These are phyloP conservation scores for Drosophila aldrichi DNA, from an alignment of 2,888 invertebrate genomes.

Conservation along the genomic window DNA sequence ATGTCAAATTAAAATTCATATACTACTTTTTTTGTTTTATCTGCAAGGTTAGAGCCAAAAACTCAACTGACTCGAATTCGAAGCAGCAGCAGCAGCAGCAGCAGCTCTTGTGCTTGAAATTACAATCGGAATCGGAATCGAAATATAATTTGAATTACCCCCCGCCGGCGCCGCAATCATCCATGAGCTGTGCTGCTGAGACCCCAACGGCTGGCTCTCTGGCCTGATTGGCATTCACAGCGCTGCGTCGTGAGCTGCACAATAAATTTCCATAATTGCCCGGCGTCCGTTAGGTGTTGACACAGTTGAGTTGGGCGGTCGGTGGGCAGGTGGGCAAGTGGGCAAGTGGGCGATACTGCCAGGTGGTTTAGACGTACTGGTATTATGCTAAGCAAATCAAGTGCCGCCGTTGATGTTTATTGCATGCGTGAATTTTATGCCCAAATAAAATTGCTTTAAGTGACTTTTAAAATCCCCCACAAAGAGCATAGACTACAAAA, in stretches of 20 bases:
- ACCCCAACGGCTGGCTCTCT: conserved; percentile 49
- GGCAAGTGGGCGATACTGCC: background rate
- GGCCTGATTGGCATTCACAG: conserved; percentile 70
- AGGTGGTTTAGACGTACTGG: conserved; percentile 6
- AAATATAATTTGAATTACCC: conserved; percentile 1
- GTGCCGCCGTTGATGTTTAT: conserved; percentile 62
- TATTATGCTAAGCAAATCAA: conserved; percentile 68
- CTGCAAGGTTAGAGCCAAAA: conserved; percentile 44
- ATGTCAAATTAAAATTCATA: conserved; percentile 1
- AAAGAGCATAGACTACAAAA: conserved; percentile 2
- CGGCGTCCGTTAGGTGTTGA: conserved; percentile 63
- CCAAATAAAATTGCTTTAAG: conserved; percentile 56
- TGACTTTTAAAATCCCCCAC: conserved; percentile 22
- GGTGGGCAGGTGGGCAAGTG: background rate
- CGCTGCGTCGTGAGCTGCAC: conserved; percentile 57
- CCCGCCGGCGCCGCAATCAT: background rate
- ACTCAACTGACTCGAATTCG: conserved; percentile 25
- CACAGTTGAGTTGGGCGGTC: conserved; percentile 14
- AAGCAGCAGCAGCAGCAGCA: conserved; percentile 23
- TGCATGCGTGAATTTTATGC: conserved; percentile 62
- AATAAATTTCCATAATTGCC: conserved; percentile 80
- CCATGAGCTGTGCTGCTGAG: conserved; percentile 26
- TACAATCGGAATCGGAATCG: conserved; percentile 33
- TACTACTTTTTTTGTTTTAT: background rate
- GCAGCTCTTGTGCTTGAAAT: conserved; percentile 51